Evolutionary conservation across 2,888 invertebrate genomes (phyloP).

Genomic region (Cephus nigrinus): DNA sequence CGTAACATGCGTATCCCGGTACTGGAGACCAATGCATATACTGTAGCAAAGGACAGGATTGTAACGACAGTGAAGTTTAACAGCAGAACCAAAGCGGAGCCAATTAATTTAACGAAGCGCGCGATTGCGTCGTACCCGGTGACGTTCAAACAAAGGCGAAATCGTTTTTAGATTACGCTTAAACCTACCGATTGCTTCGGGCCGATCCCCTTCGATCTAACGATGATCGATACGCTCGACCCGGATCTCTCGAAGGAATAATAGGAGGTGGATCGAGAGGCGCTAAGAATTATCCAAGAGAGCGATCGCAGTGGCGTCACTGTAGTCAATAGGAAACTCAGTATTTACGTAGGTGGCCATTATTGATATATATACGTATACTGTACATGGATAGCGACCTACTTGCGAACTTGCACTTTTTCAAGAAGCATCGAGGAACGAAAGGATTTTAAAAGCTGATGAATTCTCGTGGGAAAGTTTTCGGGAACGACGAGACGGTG

Average conservation of each 20-base stretch:
- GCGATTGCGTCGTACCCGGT: conserved; percentile 42
- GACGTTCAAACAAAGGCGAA: conserved; percentile 39
- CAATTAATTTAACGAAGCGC: conserved; percentile 53
- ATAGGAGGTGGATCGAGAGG: not conserved
- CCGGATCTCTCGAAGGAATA: not conserved
- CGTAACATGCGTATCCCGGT: not conserved
- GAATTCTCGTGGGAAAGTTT: not conserved
- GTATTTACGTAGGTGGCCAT: not conserved
- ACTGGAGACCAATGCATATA: not conserved
- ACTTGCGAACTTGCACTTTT: not conserved
- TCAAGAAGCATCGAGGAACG: not conserved
- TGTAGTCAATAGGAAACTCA: not conserved
- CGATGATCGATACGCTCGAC: conserved; percentile 4
- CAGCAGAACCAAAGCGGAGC: conserved; percentile 40
- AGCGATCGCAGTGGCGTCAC: not conserved
- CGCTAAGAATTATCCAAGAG: not conserved
- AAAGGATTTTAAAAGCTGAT: not conserved
- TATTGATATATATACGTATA: not conserved
- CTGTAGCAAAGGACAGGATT: conserved; percentile 1
- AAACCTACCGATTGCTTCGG: not conserved
- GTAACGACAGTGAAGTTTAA: conserved; percentile 44
- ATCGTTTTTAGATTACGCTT: not conserved
- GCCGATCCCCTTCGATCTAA: not conserved
- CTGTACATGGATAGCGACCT: not conserved
- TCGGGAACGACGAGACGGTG: not conserved